Percentiles rank a stretch among this genome's conserved stretches.
Conservation (phyloP, 2,797 vertebrate species). For the Hoplostethus atlanticus region DNA sequence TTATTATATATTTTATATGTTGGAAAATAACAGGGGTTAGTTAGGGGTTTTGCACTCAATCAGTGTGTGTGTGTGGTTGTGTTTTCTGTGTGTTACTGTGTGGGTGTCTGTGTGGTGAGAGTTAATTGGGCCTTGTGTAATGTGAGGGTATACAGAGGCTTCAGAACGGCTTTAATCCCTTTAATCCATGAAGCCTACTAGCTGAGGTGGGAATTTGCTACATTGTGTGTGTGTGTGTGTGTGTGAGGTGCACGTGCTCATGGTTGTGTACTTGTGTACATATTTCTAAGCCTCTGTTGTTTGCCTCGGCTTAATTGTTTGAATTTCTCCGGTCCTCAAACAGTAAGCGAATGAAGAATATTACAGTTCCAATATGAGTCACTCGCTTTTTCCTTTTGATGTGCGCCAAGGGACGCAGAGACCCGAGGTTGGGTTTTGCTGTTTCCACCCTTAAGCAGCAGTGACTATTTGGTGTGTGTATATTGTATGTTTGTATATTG, state of each 20-base stretch:
- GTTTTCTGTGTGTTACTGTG: not conserved
- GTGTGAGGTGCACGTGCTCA: not conserved
- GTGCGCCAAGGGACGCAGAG: not conserved
- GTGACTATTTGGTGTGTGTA: not conserved
- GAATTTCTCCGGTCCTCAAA: not conserved
- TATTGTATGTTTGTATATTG: not conserved
- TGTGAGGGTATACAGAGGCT: slow-evolving; percentile 10
- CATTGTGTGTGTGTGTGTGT: slow-evolving; percentile 9
- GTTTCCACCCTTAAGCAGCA: not conserved
- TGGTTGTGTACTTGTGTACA: slow-evolving; percentile 1
- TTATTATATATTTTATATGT: too few relatives aligned
- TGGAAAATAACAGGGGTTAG: too few relatives aligned
- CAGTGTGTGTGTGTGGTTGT: not conserved
- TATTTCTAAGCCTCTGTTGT: slow-evolving; percentile 16
- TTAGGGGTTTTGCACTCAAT: too few relatives aligned
- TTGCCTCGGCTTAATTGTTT: slow-evolving; percentile 3
- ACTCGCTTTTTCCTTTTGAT: slow-evolving; percentile 7
- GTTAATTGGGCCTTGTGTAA: slow-evolving; percentile 31
- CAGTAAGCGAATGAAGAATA: slow-evolving; percentile 5
- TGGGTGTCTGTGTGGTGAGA: not conserved
- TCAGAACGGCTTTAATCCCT: slow-evolving; percentile 34
- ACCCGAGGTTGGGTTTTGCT: not conserved
- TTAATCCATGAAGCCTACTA: slow-evolving; percentile 44
- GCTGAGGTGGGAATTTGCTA: slow-evolving; percentile 21
- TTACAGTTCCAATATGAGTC: slow-evolving; percentile 4